These are phyloP conservation scores for Pollenia angustigena DNA, from an alignment of 2,888 invertebrate species.

Conservation along the genomic window DNA sequence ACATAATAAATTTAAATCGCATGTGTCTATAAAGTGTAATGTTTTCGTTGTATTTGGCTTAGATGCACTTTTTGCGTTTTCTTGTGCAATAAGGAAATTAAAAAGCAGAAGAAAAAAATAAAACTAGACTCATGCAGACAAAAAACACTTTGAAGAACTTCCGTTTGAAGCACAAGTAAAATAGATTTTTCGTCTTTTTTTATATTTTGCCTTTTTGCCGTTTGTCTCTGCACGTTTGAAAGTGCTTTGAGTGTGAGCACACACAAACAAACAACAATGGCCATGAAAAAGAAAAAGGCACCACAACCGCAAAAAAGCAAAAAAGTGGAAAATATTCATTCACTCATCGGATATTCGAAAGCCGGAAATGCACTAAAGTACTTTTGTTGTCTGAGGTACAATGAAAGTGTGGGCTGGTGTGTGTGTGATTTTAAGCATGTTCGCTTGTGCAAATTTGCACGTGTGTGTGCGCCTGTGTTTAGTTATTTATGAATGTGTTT, in stretches of 20 bases:
- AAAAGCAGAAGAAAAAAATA: constrained; percentile 6
- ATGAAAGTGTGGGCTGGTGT: constrained; percentile 10
- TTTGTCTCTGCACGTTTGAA: constrained; percentile 4
- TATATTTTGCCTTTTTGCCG: constrained; percentile 12
- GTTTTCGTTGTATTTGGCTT: neutral
- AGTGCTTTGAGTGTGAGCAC: neutral
- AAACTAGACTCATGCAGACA: neutral
- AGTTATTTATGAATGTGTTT: constrained; percentile 26
- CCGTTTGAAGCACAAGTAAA: constrained; percentile 44
- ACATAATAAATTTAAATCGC: neutral
- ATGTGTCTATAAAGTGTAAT: neutral
- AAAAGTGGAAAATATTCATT: constrained; percentile 12
- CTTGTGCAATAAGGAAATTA: constrained; percentile 55
- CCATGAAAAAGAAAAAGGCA: constrained; percentile 41
- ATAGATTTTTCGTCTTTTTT: constrained; percentile 21
- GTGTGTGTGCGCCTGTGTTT: neutral
- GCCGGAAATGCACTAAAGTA: constrained; percentile 67
- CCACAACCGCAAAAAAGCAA: constrained; percentile 26
- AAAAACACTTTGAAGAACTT: constrained; percentile 52
- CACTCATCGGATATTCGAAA: constrained; percentile 53
- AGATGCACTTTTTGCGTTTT: constrained; percentile 34
- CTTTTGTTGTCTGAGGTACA: constrained; percentile 47
- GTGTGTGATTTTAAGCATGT: constrained; percentile 2
- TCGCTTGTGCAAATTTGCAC: neutral
- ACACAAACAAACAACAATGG: constrained; percentile 26